phyloP scores from a whole-genome alignment of 2,888 invertebrate genomes.

The Cyaniris semiargus region DNA sequence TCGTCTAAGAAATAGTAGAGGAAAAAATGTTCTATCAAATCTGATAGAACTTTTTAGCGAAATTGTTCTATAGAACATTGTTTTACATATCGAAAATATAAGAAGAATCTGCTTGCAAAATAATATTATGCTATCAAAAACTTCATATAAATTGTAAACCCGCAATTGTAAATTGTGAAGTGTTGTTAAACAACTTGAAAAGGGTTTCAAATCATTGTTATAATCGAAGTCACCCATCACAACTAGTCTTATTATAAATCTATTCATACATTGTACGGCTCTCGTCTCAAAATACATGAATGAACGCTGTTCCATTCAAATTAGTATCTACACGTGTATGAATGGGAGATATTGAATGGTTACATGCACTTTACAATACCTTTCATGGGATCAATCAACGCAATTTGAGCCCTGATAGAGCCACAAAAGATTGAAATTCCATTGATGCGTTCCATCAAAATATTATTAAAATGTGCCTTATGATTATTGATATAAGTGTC shows the following conservation, averaged over 20 bases:
- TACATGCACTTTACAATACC: slow-evolving; percentile 25
- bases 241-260: slow-evolving; percentile 20
- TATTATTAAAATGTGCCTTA: slow-evolving; percentile 4
- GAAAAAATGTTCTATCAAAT: not conserved
- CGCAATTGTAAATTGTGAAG: not conserved
- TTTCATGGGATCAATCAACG: slow-evolving; percentile 2
- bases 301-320: slow-evolving; percentile 34
- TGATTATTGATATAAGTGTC: slow-evolving; percentile 14
- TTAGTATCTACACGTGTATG: slow-evolving; percentile 29
- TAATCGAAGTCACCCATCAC: not conserved
- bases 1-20: not conserved
- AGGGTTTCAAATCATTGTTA: slow-evolving; percentile 10
- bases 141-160: not conserved
- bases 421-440: not conserved
- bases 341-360: slow-evolving; percentile 32
- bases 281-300: slow-evolving; percentile 34
- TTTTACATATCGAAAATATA: not conserved
- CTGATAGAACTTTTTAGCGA: not conserved
- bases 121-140: not conserved
- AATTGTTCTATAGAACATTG: not conserved
- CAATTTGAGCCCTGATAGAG: not conserved
- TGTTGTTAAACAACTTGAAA: not conserved
- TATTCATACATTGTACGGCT: slow-evolving; percentile 6
- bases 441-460: not conserved
- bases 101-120: not conserved